phyloP scores from a whole-genome alignment of 92 coral and sea anemone species.

The Phenganax subtilis region DNA sequence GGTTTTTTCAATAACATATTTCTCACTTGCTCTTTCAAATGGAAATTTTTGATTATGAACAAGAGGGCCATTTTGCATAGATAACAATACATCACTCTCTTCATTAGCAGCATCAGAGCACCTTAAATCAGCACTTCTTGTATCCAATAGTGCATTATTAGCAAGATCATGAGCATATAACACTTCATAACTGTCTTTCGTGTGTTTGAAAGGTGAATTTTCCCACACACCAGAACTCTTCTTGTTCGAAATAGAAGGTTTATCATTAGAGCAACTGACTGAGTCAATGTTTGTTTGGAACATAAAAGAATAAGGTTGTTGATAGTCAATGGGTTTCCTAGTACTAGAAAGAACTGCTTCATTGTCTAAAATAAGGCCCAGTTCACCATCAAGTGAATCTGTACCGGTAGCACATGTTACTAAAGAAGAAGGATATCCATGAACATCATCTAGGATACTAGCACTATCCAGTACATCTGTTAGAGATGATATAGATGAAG shows the following conservation, averaged over 20 bases:
- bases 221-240: neutral
- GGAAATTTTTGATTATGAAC: neutral
- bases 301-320: neutral
- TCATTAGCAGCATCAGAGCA: neutral
- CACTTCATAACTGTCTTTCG: neutral
- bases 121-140: neutral
- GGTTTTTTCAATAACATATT: neutral
- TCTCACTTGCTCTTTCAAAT: neutral
- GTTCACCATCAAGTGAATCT: neutral
- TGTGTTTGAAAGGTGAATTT: neutral
- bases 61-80: neutral
- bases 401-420: neutral
- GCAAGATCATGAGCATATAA: neutral
- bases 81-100: neutral
- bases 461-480: neutral
- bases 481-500: neutral
- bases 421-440: no score
- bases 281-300: neutral
- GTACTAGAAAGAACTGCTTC: neutral
- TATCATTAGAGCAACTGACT: neutral
- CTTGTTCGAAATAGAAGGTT: neutral
- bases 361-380: neutral
- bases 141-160: neutral
- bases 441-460: no score
- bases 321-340: neutral